Evolutionary conservation across 2,888 invertebrate genomes (phyloP).

Genomic region (Drosophila gaucha): DNA sequence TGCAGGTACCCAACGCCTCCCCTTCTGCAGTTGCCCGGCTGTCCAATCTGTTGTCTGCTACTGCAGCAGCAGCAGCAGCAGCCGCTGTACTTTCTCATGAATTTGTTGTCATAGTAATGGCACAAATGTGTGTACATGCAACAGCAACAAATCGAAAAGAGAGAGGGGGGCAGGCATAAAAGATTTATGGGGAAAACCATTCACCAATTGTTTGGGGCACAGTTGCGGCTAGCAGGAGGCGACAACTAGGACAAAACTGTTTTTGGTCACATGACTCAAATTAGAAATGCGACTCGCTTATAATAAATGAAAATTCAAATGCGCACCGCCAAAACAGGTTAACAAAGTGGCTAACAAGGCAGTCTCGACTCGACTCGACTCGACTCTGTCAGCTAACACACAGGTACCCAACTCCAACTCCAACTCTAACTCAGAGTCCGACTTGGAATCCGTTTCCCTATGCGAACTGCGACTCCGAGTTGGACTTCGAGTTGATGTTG

Average conservation of each 20-base stretch:
- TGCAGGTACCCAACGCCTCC: conserved; percentile 46
- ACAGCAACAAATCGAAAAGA: conserved; percentile 40
- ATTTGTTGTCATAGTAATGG: conserved; percentile 68
- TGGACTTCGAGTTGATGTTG: neutral
- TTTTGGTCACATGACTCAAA: conserved; percentile 76
- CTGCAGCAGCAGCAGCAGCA: conserved; percentile 38
- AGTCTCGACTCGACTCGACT: conserved; percentile 10
- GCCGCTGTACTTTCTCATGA: conserved; percentile 70
- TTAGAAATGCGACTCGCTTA: conserved; percentile 75
- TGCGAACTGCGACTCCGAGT: neutral
- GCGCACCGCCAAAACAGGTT: conserved; percentile 58
- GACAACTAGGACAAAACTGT: conserved; percentile 80
- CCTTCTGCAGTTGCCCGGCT: neutral
- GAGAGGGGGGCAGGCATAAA: conserved; percentile 38
- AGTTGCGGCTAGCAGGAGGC: conserved; percentile 55
- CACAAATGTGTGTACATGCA: conserved; percentile 63
- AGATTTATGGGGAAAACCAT: conserved; percentile 73
- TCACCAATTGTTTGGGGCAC: conserved; percentile 72
- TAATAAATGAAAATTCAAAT: conserved; percentile 79
- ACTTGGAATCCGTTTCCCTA: conserved; percentile 16
- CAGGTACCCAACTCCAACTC: neutral
- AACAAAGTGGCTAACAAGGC: conserved; percentile 74
- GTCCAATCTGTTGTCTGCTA: conserved; percentile 36
- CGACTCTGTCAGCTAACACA: conserved; percentile 3
- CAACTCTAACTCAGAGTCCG: neutral